Conservation (phyloP, 2,797 vertebrate species). For the Notolabrus celidotus region DNA sequence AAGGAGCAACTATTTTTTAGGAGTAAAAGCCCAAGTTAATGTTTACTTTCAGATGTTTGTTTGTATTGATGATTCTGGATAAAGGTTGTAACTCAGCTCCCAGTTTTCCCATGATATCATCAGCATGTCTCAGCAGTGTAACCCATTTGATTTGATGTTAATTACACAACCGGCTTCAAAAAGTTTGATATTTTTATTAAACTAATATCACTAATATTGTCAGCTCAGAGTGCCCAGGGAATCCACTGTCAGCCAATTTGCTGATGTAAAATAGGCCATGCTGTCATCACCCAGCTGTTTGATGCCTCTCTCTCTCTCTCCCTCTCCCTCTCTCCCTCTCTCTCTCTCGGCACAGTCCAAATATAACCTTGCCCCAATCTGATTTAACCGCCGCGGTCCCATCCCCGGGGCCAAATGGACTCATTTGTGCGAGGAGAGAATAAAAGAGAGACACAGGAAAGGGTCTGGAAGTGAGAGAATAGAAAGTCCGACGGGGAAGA, state of each 20-base stretch:
- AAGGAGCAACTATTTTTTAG: too few species aligned
- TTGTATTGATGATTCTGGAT: background rate
- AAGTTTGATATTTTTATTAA: constrained; percentile 46
- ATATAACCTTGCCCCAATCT: constrained; percentile 80
- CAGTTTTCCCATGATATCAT: constrained; percentile 1
- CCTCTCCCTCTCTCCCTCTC: constrained; percentile 22
- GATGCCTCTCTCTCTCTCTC: constrained; percentile 47
- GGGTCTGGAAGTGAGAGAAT: constrained; percentile 41
- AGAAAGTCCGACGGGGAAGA: constrained; percentile 50
- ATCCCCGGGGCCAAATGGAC: constrained; percentile 71
- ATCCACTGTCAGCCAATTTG: constrained; percentile 63
- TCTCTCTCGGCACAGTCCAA: constrained; percentile 66
- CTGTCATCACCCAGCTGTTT: constrained; percentile 72
- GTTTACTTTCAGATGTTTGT: too few species aligned
- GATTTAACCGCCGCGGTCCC: constrained; percentile 71
- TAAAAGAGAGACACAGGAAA: constrained; percentile 42
- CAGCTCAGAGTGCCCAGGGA: constrained; percentile 39
- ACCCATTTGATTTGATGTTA: constrained; percentile 10
- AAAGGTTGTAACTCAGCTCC: constrained; percentile 11
- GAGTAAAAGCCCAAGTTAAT: too few species aligned
- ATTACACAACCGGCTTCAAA: constrained; percentile 41
- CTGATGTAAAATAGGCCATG: constrained; percentile 79
- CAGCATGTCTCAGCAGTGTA: constrained; percentile 3
- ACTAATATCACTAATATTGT: constrained; percentile 63
- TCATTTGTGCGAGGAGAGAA: constrained; percentile 66